Evolutionary conservation across 2,113 vertebrate genomes (phyloP), one percentile per base, ranked within the genome.

Genomic region (Vidua macroura): DNA sequence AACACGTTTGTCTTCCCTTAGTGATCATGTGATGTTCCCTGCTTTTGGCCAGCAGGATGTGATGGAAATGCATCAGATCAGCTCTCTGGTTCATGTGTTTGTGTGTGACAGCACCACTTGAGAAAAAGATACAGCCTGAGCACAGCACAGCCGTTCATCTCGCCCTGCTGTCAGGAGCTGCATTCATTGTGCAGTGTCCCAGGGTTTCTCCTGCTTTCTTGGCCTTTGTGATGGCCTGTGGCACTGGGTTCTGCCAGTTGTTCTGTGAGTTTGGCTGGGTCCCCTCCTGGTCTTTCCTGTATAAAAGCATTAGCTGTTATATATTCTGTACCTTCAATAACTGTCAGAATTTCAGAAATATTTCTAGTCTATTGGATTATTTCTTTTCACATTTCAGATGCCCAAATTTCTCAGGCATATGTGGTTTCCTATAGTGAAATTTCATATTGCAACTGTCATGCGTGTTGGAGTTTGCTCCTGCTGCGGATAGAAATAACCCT

Each of bases 121-220:
- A 58, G 60, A 6, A 49, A 20, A 22, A 51, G 62, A 31, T 22
- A 4, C 11, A 24, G 49, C 25, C 21, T 4, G 4, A 24, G 12
- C 13, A 1, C 2, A 51, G 76, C 72, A 35, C 52, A 58, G 4
- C 11, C 35, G 49, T 49, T 46, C 33, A 13, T 63, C 52, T 59
- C 3, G 0, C 18, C 41, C 27, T 1, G 2, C 52, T 56, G 44
- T 5, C 33, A 37, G 25, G 20, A 28, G 7, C 4, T 28, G 19
- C 35, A 3, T 52, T 37, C 17, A 16, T 33, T 55, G 3, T 22
- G 15, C 15, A 4, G 86, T 55, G 41, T 35, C 78, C 30, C 21
- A 39, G 66, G 11, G 56, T n/a, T 78, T n/a, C 27, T 79, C 33
- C 85, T 44, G 2, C 15, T 78, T 18, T 30, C 15, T 7, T 46